Conservation (phyloP, 2,797 vertebrate species). For the Rhinoraja longicauda region DNA sequence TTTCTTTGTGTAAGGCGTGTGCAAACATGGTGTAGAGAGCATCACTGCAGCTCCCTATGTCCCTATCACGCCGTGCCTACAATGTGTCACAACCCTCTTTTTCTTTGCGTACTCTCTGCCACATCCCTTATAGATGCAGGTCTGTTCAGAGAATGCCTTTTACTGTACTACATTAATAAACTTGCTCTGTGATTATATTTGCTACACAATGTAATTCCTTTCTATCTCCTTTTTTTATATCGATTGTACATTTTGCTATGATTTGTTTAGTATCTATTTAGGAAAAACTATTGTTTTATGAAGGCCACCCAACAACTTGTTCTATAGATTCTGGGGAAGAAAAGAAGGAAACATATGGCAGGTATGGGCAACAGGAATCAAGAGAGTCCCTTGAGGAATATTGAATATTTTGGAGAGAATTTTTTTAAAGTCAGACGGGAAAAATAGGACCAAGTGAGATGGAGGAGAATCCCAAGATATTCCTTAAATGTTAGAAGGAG, state of each 20-base stretch:
- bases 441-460: too few relatives aligned
- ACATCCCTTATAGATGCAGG: neutral
- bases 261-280: neutral
- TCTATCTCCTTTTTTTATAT: neutral
- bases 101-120: neutral
- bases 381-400: too few relatives aligned
- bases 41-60: neutral
- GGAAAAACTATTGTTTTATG: neutral
- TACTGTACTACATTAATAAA: neutral
- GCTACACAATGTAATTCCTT: neutral
- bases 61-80: too few relatives aligned
- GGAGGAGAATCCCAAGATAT: too few relatives aligned
- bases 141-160: neutral
- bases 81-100: neutral
- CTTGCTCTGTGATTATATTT: neutral
- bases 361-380: too few relatives aligned
- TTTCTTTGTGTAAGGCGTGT: neutral
- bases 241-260: neutral
- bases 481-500: too few relatives aligned
- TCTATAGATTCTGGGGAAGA: too few relatives aligned
- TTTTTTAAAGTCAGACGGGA: too few relatives aligned
- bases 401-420: too few relatives aligned
- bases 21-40: neutral
- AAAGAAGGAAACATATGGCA: too few relatives aligned
- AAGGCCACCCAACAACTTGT: too few relatives aligned